A percentile compares a stretch with the other conserved stretches of the same genome.
Conservation (phyloP, 2,888 invertebrate genomes). For the Antheraea assamensis region DNA sequence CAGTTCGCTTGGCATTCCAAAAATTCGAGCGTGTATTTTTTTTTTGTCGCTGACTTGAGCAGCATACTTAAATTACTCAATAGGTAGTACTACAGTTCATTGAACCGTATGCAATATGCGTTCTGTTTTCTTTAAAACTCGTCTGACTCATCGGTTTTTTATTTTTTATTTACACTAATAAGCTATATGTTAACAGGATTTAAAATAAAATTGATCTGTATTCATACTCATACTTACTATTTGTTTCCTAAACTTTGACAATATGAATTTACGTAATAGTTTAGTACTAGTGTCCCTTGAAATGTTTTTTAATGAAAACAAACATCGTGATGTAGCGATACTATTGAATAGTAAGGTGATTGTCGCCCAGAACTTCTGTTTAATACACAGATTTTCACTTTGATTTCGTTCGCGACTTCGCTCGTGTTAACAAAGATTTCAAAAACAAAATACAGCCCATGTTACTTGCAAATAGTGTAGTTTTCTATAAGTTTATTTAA, state of each 20-base stretch:
- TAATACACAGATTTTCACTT: no score
- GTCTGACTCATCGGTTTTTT: constrained; percentile 23
- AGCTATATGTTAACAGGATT: background rate
- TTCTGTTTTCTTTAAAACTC: constrained; percentile 36
- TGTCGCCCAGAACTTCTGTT: background rate
- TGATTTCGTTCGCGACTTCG: no score
- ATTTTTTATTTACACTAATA: constrained; percentile 18
- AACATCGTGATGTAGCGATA: background rate
- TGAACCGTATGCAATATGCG: constrained; percentile 37
- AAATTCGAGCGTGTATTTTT: constrained; percentile 40
- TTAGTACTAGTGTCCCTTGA: background rate
- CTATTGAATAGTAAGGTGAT: background rate
- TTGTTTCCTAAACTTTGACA: background rate
- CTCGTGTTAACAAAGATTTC: no score
- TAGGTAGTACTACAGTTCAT: constrained; percentile 34
- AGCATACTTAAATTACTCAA: constrained; percentile 42
- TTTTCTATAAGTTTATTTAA: no score
- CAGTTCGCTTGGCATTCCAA: constrained; percentile 41
- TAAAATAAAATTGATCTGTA: background rate
- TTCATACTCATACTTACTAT: background rate
- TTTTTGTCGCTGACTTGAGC: constrained; percentile 28
- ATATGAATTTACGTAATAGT: background rate
- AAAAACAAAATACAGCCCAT: no score
- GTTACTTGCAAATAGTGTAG: no score
- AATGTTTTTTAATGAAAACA: background rate